Evolutionary conservation across 92 coral and sea anemone species (phyloP).

Genomic region (Diadumene lineata): DNA sequence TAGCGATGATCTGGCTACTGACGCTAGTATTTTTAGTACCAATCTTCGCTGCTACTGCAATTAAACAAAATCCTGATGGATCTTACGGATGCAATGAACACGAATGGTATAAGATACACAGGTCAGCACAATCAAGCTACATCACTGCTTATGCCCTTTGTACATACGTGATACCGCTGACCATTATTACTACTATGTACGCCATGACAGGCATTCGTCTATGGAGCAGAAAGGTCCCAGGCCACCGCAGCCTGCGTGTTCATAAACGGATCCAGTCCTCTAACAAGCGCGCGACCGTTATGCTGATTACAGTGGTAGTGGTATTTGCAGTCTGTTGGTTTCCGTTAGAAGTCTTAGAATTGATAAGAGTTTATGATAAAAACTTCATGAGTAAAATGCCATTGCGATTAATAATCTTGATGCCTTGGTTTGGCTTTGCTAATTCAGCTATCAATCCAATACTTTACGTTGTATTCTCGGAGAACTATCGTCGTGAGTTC

Average conservation of each 20-base stretch:
- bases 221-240: conserved; percentile 66
- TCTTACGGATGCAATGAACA: conserved; percentile 13
- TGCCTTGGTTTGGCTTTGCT: conserved; percentile 66
- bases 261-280: conserved; percentile 49
- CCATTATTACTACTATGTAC: conserved; percentile 41
- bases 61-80: neutral
- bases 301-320: conserved; percentile 65
- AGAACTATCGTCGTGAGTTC: conserved; percentile 71
- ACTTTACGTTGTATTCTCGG: conserved; percentile 70
- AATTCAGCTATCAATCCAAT: conserved; percentile 75
- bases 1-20: conserved; percentile 47
- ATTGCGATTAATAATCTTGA: conserved; percentile 13
- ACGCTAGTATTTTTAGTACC: conserved; percentile 52
- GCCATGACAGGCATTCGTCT: conserved; percentile 54
- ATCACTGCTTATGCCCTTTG: conserved; percentile 13
- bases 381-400: conserved; percentile 15
- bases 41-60: conserved; percentile 17
- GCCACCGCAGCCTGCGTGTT: conserved; percentile 44
- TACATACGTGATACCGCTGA: conserved; percentile 49
- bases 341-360: conserved; percentile 53
- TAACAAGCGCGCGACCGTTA: conserved; percentile 62
- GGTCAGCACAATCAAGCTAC: conserved; percentile 10
- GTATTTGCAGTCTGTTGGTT: conserved; percentile 70
- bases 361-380: conserved; percentile 6
- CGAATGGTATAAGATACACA: conserved; percentile 17